Evolutionary conservation across 2,888 invertebrate species (phyloP).

Genomic region (Tineola bisselliella): DNA sequence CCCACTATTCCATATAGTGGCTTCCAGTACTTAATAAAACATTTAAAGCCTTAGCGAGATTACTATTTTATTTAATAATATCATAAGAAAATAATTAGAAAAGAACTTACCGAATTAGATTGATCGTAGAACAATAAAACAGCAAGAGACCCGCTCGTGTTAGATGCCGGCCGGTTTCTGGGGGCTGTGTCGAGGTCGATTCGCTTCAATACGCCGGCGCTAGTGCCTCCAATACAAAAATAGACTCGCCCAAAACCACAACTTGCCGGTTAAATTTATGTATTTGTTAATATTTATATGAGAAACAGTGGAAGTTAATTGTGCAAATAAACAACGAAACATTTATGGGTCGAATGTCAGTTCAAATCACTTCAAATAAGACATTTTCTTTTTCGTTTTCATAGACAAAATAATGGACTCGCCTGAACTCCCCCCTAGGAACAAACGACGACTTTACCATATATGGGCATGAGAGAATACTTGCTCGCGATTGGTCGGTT

Average conservation of each 20-base stretch:
- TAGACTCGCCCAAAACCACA: slow-evolving; percentile 52
- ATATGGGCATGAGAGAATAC: slow-evolving; percentile 82
- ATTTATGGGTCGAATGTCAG: slow-evolving; percentile 31
- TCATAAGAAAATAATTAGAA: no score
- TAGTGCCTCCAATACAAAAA: slow-evolving; percentile 26
- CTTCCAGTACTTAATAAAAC: no score
- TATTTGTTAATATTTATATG: slow-evolving; percentile 14
- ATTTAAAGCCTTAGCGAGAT: no score
- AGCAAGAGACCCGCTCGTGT: slow-evolving; percentile 43
- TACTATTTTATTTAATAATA: no score
- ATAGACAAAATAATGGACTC: slow-evolving; percentile 36
- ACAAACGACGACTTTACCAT: slow-evolving; percentile 77
- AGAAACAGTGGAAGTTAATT: slow-evolving; percentile 16
- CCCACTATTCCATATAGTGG: not conserved
- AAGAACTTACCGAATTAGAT: slow-evolving; percentile 35
- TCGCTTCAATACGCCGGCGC: slow-evolving; percentile 55
- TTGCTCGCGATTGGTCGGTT: slow-evolving; percentile 70
- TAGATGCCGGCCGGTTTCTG: slow-evolving; percentile 58
- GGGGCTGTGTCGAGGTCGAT: slow-evolving; percentile 36
- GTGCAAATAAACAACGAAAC: slow-evolving; percentile 14
- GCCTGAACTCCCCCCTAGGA: slow-evolving; percentile 57
- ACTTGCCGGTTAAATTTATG: slow-evolving; percentile 26
- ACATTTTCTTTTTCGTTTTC: slow-evolving; percentile 31
- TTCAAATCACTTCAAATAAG: slow-evolving; percentile 40
- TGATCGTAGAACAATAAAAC: slow-evolving; percentile 31